Evolutionary conservation across 2,888 invertebrate genomes (phyloP).

Genomic region (Drosophila meridiana): DNA sequence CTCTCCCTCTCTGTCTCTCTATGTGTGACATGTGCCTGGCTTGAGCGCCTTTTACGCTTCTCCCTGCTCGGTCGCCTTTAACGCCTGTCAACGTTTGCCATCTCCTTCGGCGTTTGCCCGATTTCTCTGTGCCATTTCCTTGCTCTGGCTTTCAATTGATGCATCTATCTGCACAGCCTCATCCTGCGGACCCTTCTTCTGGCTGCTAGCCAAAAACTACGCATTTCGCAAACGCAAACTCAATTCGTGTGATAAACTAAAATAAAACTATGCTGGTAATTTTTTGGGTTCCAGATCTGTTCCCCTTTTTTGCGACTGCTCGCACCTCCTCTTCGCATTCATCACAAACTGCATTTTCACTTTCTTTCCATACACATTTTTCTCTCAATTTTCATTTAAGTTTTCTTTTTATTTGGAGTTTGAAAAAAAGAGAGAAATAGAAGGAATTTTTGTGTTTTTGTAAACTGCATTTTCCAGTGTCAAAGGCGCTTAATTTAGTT

Average conservation of each 20-base stretch:
- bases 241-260: conserved; percentile 78
- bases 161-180: conserved; percentile 63
- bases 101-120: conserved; percentile 34
- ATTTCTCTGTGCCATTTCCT: conserved; percentile 62
- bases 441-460: conserved; percentile 26
- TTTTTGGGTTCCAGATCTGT: conserved; percentile 33
- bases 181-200: conserved; percentile 15
- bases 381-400: conserved; percentile 54
- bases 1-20: conserved; percentile 27
- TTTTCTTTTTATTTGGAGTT: conserved; percentile 37
- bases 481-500: conserved; percentile 79
- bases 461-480: conserved; percentile 77
- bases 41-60: conserved; percentile 26
- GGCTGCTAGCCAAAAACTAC: conserved; percentile 56
- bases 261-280: conserved; percentile 71
- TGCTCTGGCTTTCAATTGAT: conserved; percentile 63
- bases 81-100: conserved; percentile 66
- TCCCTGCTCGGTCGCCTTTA: conserved; percentile 58
- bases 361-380: conserved; percentile 46
- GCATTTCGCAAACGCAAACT: conserved; percentile 73
- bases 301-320: background rate
- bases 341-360: conserved; percentile 44
- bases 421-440: background rate
- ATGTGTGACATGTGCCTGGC: conserved; percentile 44
- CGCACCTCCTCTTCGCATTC: background rate